Conservation (phyloP, 2,888 invertebrate genomes). For the Agriopis marginaria region DNA sequence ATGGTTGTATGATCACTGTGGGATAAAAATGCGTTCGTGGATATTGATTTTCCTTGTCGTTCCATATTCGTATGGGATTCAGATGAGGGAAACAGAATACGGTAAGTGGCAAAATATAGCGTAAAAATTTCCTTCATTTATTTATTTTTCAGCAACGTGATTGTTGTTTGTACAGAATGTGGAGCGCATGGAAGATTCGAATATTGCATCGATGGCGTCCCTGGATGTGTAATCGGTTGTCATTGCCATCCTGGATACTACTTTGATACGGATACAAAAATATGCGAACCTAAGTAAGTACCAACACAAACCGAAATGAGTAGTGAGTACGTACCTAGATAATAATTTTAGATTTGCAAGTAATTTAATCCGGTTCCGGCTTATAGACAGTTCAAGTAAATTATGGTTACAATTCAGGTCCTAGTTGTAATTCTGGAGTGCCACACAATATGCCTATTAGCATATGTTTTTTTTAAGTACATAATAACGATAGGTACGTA, state of each 20-base stretch:
- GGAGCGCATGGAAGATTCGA: slow-evolving; percentile 77
- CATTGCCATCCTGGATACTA: slow-evolving; percentile 81
- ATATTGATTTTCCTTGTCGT: slow-evolving; percentile 14
- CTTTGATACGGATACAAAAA: slow-evolving; percentile 78
- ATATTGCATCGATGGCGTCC: slow-evolving; percentile 75
- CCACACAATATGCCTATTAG: too few species aligned
- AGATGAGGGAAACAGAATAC: slow-evolving; percentile 23
- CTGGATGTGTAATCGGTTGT: slow-evolving; percentile 79
- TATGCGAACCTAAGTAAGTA: slow-evolving; percentile 78
- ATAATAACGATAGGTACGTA: too few species aligned
- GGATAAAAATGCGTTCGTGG: slow-evolving; percentile 18
- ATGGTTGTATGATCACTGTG: neutral
- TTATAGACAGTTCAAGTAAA: neutral
- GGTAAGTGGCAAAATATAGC: slow-evolving; percentile 8
- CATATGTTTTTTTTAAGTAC: too few species aligned
- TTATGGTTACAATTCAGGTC: too few species aligned
- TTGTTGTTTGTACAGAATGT: slow-evolving; percentile 64
- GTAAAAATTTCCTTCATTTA: neutral
- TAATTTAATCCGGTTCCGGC: too few species aligned
- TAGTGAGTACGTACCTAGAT: neutral
- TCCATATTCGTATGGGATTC: slow-evolving; percentile 4
- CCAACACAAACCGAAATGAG: neutral
- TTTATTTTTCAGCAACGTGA: neutral
- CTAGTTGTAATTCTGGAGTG: too few species aligned
- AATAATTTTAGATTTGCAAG: neutral